Evolutionary conservation across 2,797 vertebrate species (phyloP), one percentile per base, ranked within the genome.

Genomic region (Mastacembelus armatus): DNA sequence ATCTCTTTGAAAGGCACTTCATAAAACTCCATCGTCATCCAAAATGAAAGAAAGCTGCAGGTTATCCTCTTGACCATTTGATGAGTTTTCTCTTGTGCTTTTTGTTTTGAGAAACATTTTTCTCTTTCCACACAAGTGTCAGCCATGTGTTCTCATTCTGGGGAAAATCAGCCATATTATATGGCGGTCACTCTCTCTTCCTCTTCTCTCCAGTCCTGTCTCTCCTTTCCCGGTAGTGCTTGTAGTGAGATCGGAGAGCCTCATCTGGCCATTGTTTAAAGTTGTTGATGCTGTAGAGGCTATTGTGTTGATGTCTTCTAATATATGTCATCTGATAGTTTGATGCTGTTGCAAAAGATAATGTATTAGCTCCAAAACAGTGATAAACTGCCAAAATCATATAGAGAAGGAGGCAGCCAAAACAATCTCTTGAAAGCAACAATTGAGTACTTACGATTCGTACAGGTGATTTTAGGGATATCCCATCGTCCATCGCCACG

Each of bases 401-500:
- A 9, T 11, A 10, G 7, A 22, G 10, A 9, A 7, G 1, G 2
- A 26, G n/a, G 54, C 32, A 45, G 0, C 1, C 11, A 39, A 9
- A 47, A 16, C 19, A 47, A 18, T 14, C 15, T 22, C 1, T 2
- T n/a, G 63, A 61, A 10, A n/a, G 12, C 4, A 57, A 40, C 12
- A 51, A 0, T 43, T 30, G 27, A 5, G 50, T 86, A 96, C 97
- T 97, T 94, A 99, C 98, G 94, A 84, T 85, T 96, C 92, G 97
- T 90, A 94, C 98, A 99, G 88, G 94, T 90, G 79, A 99, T 97
- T 94, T 96, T 97, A 57, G 98, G 98, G 66, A 90, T 71, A 47
- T 99, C 97, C 98, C 98, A 99, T 81, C 83, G 93, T 73, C 98
- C 98, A 33, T 98, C 92, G 22, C 95, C 94, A 81, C 94, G 94